phyloP scores from a whole-genome alignment of 2,797 vertebrate genomes.

The Florisuga fusca region DNA sequence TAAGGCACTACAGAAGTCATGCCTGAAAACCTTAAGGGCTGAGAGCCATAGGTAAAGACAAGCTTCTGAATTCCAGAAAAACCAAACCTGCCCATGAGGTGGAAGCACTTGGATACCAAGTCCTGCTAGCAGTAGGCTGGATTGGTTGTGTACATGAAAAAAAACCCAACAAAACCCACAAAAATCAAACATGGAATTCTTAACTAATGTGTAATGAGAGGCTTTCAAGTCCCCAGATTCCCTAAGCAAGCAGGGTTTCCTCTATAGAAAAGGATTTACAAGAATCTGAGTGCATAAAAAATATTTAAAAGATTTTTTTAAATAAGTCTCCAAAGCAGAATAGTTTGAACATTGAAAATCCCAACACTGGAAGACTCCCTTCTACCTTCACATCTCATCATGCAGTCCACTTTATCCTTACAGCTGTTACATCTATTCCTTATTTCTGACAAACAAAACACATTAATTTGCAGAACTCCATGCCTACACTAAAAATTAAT shows the following conservation, averaged over 20 bases:
- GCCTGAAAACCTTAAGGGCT: background rate
- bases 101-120: background rate
- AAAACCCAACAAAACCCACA: background rate
- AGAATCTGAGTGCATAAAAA: background rate
- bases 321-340: background rate
- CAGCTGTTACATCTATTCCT: background rate
- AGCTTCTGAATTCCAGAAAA: too few relatives aligned
- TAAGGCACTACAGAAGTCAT: background rate
- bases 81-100: too few relatives aligned
- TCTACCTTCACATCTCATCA: background rate
- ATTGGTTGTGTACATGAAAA: background rate
- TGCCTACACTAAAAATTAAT: background rate
- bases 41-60: background rate
- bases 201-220: background rate
- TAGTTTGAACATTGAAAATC: background rate
- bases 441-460: background rate
- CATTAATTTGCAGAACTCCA: background rate
- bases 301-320: background rate
- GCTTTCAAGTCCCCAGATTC: background rate
- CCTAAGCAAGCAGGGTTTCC: background rate
- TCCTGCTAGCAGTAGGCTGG: background rate
- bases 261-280: background rate
- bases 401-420: background rate
- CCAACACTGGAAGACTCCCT: background rate
- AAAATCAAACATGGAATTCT: background rate